Conservation (phyloP, 1,140 invertebrate genomes). For the Caenorhabditis latens region DNA sequence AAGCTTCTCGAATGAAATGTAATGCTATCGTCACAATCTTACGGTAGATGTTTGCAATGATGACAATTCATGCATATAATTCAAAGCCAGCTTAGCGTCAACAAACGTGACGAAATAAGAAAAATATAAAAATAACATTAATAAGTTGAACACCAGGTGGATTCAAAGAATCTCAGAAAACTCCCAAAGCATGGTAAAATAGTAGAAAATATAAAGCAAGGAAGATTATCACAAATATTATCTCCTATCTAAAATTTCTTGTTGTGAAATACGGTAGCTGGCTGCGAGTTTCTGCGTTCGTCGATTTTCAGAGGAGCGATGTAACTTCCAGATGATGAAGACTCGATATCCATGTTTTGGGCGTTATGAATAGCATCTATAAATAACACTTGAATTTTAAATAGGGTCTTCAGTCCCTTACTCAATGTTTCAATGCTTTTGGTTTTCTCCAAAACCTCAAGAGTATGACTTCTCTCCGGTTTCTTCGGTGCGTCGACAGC, state of each 20-base stretch:
- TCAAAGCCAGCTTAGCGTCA: constrained; percentile 8
- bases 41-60: constrained; percentile 45
- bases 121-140: neutral
- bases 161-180: neutral
- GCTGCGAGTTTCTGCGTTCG: constrained; percentile 28
- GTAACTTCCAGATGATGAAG: constrained; percentile 28
- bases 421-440: constrained; percentile 50
- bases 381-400: neutral
- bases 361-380: constrained; percentile 1
- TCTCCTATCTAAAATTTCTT: neutral
- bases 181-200: neutral
- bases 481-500: neutral
- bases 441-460: constrained; percentile 29
- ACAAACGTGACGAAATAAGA: constrained; percentile 6
- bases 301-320: constrained; percentile 17
- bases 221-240: neutral
- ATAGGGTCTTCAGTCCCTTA: neutral
- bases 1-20: neutral
- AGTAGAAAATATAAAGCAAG: neutral
- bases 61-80: constrained; percentile 44
- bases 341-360: constrained; percentile 2
- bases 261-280: neutral
- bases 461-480: neutral
- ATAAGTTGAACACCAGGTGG: neutral
- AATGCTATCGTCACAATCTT: neutral